Base-by-base conservation (phyloP, 2,888 invertebrate genomes). In the Caenorhabditis japonica region DNA sequence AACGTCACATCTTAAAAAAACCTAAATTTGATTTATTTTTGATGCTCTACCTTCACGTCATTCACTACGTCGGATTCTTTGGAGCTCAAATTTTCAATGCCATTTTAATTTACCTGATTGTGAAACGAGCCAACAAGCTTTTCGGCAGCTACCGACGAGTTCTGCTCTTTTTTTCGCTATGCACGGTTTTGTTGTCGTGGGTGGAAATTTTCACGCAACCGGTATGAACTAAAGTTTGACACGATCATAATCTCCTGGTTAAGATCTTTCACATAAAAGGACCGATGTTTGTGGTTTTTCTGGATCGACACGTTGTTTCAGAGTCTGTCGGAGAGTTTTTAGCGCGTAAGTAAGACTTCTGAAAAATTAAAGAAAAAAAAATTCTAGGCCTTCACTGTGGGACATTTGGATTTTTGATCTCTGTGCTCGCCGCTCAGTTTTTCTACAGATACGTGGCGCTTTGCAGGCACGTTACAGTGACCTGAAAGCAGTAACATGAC, bases 251-350 rank as follows among this genome's bases (percentile, higher is more conserved):
- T 3, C 12, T 13, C 13, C 4, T 12, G 13, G 15, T 55, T 17
- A 30, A 55, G 46, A 25, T 56, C 12, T 8, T 56, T 8, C 44
- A 56, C 30, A 34, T 56, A n/a, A 56, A 56, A 12, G 56, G 46
- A 1, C 36, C 56, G 7, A 44, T 56, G 21, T 41, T 56, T 3
- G 34, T 55, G 4, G 43, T 55, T 1, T 43, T 44, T 43, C n/a
- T 55, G 33, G 55, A 55, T 17, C 53, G 41, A 5, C 4, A 41
- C 10, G 39, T 25, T 4, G 5, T 1, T 38, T 41, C 25, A 8
- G 30, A 51, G 15, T 19, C 10, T 3, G 10, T 43, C 23, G 23
- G 43, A 4, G 43, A n/a, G 17, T n/a, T 43, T 4, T 8, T 43
- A 12, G 19, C 15, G 5, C 7, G 43, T 23, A 51, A 19, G 19